Evolutionary conservation across 2,888 invertebrate species (phyloP), one percentile per base, ranked within the genome.

Genomic region (Dicyrtoma fusca): DNA sequence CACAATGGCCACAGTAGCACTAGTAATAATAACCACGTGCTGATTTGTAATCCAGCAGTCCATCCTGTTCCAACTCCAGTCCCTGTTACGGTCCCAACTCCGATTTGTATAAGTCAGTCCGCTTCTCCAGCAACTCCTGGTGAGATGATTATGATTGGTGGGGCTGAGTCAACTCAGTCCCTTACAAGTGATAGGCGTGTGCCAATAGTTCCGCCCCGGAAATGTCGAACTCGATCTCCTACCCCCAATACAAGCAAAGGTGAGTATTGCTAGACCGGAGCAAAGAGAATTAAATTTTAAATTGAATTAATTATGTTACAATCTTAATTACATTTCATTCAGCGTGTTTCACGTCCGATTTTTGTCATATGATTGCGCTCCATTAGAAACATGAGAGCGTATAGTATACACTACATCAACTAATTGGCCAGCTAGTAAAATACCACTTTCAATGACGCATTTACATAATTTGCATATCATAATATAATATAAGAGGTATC

Each of bases 181-280:
- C 73, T 80, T 19, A 23, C 21, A 11, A 77, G 76, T 76, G 77
- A 77, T 75, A 79, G 78, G 72, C 72, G 78, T 71, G 77, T 76
- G 71, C 80, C 80, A 70, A 78, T 76, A 55, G 80, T 80, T n/a
- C 80, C 80, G 11, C 80, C 80, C 17, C 72, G 78, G 72, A 69
- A 23, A 26, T 78, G 78, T 53, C 72, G 80, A 45, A 80, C 80
- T 5, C 71, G 79, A 53, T 79, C 79, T 44, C 80, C 80, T 1
- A 80, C 80, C 14, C 80, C 80, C 13, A 80, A 80, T 59, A 79
- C 80, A 45, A 80, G 80, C 65, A 79, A 79, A 73, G 80, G 80
- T 80, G 75, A 80, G 23, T 53, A 42, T 53, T 6, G 26, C 10
- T 14, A 4, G n/a, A 59, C 25, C 34, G 8, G 34, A 34, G 34